A percentile compares a stretch with the other conserved stretches of the same genome.
Conservation (phyloP, 2,888 invertebrate species). For the Axea sp. region DNA sequence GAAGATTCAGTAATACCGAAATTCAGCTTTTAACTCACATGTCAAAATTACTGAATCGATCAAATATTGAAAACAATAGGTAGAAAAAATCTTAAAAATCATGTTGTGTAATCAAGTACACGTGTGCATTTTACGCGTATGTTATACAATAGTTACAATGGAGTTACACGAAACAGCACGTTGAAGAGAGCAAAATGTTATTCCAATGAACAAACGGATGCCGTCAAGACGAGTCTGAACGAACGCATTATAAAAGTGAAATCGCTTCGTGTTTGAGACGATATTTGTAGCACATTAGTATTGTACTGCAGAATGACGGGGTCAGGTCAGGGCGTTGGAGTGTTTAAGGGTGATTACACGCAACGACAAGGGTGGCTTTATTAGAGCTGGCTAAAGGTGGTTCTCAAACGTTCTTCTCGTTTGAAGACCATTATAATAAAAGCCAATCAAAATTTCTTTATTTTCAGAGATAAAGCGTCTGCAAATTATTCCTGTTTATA, state of each 20-base stretch:
- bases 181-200: conserved; percentile 60
- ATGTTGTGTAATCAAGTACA: conserved; percentile 53
- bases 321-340: conserved; percentile 76
- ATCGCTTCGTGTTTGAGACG: conserved; percentile 77
- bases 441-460: conserved; percentile 7
- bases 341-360: conserved; percentile 79
- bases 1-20: too few relatives aligned
- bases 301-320: conserved; percentile 74
- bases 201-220: conserved; percentile 61
- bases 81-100: conserved; percentile 25
- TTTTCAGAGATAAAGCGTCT: too few relatives aligned
- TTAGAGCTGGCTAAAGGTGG: conserved; percentile 73
- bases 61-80: conserved; percentile 25
- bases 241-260: conserved; percentile 76
- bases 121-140: conserved; percentile 34
- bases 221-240: conserved; percentile 65
- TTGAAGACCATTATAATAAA: not conserved
- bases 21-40: too few relatives aligned
- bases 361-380: conserved; percentile 78
- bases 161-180: conserved; percentile 39
- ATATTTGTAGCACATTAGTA: conserved; percentile 79
- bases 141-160: conserved; percentile 44
- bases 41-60: not conserved
- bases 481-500: too few relatives aligned
- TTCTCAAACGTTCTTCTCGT: conserved; percentile 68